phyloP scores from a whole-genome alignment of 2,888 invertebrate species.

The Bugulina stolonifera region DNA sequence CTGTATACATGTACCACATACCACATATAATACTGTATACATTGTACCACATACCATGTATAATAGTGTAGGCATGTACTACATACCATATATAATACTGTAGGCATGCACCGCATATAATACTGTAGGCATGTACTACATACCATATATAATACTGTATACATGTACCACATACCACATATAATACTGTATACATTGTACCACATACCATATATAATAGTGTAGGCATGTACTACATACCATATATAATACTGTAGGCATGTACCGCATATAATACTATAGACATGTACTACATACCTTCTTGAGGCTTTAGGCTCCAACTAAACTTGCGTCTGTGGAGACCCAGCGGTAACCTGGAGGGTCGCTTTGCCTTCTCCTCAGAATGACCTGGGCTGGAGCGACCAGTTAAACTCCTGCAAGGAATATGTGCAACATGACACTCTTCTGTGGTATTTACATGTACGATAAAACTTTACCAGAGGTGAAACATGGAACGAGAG shows the following conservation, averaged over 20 bases:
- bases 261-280: background rate
- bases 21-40: background rate
- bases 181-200: background rate
- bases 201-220: background rate
- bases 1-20: background rate
- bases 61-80: background rate
- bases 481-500: too few species aligned
- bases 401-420: slow-evolving; percentile 22
- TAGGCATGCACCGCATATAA: background rate
- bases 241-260: background rate
- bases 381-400: background rate
- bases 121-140: background rate
- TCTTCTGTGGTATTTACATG: too few species aligned
- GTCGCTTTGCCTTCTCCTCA: slow-evolving; percentile 20
- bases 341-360: slow-evolving; percentile 12
- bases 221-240: background rate
- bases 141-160: background rate
- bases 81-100: background rate
- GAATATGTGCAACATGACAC: too few species aligned
- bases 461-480: too few species aligned
- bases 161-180: background rate
- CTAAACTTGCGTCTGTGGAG: slow-evolving; percentile 23
- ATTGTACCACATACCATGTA: background rate
- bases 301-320: background rate
- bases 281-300: slow-evolving; percentile 4